A percentile compares a stretch with the other conserved stretches of the same genome.
Conservation (phyloP, 2,888 invertebrate genomes). For the Aquatica leii region DNA sequence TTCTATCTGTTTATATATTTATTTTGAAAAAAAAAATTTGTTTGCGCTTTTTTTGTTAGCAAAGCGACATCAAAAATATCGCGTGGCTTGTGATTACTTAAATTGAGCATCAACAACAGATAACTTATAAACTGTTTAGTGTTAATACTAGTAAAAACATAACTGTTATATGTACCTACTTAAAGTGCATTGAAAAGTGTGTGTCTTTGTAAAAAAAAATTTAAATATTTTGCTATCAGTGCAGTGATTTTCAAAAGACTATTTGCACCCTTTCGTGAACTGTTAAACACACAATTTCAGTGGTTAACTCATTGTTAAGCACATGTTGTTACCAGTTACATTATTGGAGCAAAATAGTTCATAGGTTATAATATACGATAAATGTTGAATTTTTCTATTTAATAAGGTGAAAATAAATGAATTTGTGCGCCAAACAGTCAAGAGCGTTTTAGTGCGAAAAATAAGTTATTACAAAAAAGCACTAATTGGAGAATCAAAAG, state of each 20-base stretch:
- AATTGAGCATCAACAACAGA: neutral
- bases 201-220: neutral
- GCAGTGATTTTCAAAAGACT: conserved; percentile 7
- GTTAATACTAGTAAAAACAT: no score
- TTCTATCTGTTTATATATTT: neutral
- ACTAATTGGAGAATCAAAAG: conserved; percentile 25
- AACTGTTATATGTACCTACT: no score
- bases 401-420: neutral
- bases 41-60: neutral
- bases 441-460: neutral
- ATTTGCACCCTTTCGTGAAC: conserved; percentile 1
- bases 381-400: neutral
- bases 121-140: neutral
- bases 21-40: neutral
- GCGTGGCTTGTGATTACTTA: neutral
- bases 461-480: conserved; percentile 7
- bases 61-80: neutral
- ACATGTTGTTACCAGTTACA: neutral
- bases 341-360: neutral
- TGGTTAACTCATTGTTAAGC: neutral
- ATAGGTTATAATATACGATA: neutral
- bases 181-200: no score
- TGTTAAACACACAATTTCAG: no score
- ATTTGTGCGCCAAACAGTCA: neutral
- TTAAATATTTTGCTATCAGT: neutral